Evolutionary conservation across 2,888 invertebrate species (phyloP).

Genomic region (Platycnemis pennipes): DNA sequence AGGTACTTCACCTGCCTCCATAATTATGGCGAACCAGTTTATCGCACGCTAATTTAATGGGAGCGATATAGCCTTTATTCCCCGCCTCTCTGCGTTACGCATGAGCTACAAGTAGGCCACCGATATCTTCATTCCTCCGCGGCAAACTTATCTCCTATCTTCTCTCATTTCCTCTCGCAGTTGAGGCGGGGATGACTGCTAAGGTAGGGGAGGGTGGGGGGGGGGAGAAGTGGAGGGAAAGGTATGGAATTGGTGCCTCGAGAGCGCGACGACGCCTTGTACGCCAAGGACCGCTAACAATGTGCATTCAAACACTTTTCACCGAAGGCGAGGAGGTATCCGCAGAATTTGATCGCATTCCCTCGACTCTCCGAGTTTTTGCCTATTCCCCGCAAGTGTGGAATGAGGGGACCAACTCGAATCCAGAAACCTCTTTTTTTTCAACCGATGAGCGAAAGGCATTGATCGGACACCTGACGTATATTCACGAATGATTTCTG

Average conservation of each 20-base stretch:
- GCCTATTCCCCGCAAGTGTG: not conserved
- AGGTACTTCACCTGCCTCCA: not conserved
- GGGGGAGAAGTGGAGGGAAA: not conserved
- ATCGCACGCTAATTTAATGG: not conserved
- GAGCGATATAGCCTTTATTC: not conserved
- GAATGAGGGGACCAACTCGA: not conserved
- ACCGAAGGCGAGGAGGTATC: not conserved
- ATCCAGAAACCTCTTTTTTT: not conserved
- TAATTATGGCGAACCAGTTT: not conserved
- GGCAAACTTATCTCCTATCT: not conserved
- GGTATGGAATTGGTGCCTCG: not conserved
- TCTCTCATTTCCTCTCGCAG: not conserved
- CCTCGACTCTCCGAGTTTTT: not conserved
- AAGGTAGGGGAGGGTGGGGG: not conserved
- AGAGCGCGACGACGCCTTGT: not conserved
- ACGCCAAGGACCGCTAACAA: not conserved
- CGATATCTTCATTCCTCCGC: not conserved
- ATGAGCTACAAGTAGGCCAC: conserved; percentile 4
- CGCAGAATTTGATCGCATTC: not conserved
- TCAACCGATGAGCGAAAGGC: not conserved
- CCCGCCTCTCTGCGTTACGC: not conserved
- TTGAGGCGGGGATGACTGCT: too few species aligned
- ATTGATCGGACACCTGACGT: too few species aligned
- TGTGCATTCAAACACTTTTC: not conserved
- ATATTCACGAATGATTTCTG: too few species aligned